Conservation (phyloP, 2,113 vertebrate species). For the Toxotes chatareus region DNA sequence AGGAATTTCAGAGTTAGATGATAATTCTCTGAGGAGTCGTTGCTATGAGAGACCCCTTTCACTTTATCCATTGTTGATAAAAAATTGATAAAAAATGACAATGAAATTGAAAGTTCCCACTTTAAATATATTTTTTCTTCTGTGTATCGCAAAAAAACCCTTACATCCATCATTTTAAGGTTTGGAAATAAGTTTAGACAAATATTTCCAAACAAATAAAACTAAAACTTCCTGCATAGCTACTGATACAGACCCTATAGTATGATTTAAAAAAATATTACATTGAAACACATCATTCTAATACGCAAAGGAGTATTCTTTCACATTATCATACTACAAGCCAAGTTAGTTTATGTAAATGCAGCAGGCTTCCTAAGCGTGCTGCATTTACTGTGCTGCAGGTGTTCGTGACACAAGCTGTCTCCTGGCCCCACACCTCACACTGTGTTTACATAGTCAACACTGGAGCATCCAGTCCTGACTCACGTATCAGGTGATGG, state of each 20-base stretch:
- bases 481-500: constrained; percentile 10
- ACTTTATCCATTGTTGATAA: neutral
- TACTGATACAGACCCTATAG: too few relatives aligned
- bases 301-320: neutral
- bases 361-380: constrained; percentile 5
- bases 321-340: constrained; percentile 10
- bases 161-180: too few relatives aligned
- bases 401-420: constrained; percentile 12
- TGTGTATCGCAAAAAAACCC: too few relatives aligned
- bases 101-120: too few relatives aligned
- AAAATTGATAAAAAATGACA: neutral
- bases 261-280: neutral
- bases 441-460: constrained; percentile 60
- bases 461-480: constrained; percentile 22
- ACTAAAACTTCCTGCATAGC: too few relatives aligned
- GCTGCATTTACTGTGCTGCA: constrained; percentile 3
- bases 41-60: too few relatives aligned
- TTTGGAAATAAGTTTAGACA: too few relatives aligned
- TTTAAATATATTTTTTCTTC: too few relatives aligned
- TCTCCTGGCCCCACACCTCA: neutral
- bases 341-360: constrained; percentile 25
- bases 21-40: too few relatives aligned
- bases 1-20: neutral
- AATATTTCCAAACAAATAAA: too few relatives aligned
- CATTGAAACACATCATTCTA: neutral